Base-by-base conservation (phyloP, 2,113 vertebrate genomes). In the Psophia crepitans region DNA sequence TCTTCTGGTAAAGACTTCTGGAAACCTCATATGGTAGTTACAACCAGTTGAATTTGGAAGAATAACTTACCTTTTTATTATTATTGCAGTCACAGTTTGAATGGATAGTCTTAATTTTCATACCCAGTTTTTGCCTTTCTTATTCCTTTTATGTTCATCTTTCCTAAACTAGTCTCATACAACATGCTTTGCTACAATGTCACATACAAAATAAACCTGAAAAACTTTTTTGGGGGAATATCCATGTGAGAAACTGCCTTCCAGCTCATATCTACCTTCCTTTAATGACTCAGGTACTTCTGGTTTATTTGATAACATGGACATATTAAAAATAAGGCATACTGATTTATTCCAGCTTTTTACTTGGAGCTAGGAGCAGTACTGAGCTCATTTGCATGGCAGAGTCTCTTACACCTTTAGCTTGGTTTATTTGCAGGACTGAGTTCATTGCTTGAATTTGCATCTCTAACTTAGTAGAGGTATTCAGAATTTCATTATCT, bases 401-500 rank as follows among this genome's bases (percentile, higher is more conserved):
- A 75, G 70, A 85, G 12, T 87, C 22, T 22, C 11, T 93, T 80
- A 46, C 15, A 70, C 13, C 12, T 88, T 78, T 53, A 77, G 14
- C 2, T 2, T 24, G 11, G n/a, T 87, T 93, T 89, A 71, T 63
- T 77, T 70, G 33, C 54, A 94, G 61, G 21, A 57, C 33, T 54
- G 35, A 2, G 23, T 75, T 77, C 35, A 23, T 64, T 86, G 30
- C 30, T 53, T 79, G 46, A 90, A 93, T 90, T 74, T 93, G 51
- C 51, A 77, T 87, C 39, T 70, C 63, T 71, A 58, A 23, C 33
- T 88, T 64, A 58, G 49, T 15, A 70, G 46, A 84, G 26, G 41
- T 84, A 56, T 86, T 93, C 64, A 91, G 88, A 85, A 94, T 93
- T 90, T 94, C 79, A 94, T 93, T 93, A 80, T 70, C 63, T 83